Base-by-base conservation (phyloP, 2,797 vertebrate genomes). In the Microcaecilia unicolor region DNA sequence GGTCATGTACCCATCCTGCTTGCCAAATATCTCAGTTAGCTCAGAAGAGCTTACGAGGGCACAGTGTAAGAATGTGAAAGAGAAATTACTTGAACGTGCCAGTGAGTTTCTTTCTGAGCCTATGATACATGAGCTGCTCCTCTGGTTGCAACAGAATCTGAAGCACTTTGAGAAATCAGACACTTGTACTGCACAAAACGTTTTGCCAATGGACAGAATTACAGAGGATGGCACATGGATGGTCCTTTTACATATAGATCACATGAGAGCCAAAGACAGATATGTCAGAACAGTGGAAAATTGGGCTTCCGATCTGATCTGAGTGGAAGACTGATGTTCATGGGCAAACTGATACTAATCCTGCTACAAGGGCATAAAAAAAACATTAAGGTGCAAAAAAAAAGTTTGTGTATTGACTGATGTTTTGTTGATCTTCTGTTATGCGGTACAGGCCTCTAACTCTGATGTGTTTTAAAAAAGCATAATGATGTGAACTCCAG, bases 251-350 rank as follows among this genome's bases (percentile, higher is more conserved):
- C 73, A 55, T 56, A 64, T 92, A 59, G 87, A 92, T 59, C 90
- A 92, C 61, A 91, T 92, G 73, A 76, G 88, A 55, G 83, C 84
- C 3, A 81, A 57, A 51, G 63, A 48, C 24, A 87, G 74, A 56
- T 92, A 91, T 8, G 9, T 85, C 30, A 73, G 49, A 51, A 77
- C 72, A 11, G 56, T 91, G 65, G 70, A 84, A 71, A 83, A 74
- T 58, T 92, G 88, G 89, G 74, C 69, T 35, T 60, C 67, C 18
- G 58, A 83, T 45, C 69, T 91, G 53, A 68, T 36, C 80, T 92
- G 51, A 64, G 66, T 24, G 87, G 82, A 63, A 82, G 70, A 64
- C 54, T 92, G 62, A 78, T 86, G 48, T 78, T 92, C 55, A 34
- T 82, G 63, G 82, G 85, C 37, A 81, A 44, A 41, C 51, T 66